phyloP scores from a whole-genome alignment of 2,113 vertebrate genomes.

The Dipodomys stephensi region DNA sequence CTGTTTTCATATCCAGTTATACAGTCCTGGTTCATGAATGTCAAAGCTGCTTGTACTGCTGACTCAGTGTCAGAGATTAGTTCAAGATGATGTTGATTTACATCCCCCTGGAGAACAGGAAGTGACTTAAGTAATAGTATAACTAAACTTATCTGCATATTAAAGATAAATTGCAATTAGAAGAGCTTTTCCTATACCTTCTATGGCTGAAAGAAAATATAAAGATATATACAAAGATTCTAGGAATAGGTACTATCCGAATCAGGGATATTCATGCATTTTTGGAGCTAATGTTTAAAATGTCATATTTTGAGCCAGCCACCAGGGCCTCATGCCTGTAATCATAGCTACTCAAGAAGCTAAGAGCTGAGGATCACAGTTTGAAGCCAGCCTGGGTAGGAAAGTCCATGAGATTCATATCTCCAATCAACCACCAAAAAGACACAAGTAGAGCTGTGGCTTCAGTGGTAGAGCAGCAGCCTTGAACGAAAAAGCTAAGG shows the following conservation, averaged over 20 bases:
- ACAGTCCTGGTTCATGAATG: not conserved
- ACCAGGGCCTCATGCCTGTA: not conserved
- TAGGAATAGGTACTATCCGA: not conserved
- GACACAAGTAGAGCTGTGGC: too few species aligned
- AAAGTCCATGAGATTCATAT: too few species aligned
- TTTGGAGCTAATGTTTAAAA: constrained; percentile 18
- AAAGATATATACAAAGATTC: not conserved
- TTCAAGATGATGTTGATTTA: constrained; percentile 36
- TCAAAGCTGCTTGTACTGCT: not conserved
- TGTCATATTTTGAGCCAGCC: not conserved
- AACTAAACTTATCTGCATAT: constrained; percentile 11
- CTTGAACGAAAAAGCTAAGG: too few species aligned
- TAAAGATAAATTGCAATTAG: constrained; percentile 42
- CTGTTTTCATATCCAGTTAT: constrained; percentile 38
- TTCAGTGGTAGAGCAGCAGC: too few species aligned
- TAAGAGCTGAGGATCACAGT: too few species aligned
- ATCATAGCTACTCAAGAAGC: too few species aligned
- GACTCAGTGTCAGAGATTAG: not conserved
- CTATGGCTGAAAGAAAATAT: constrained; percentile 38
- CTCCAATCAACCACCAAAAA: too few species aligned
- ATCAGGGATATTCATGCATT: not conserved
- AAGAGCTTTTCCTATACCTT: constrained; percentile 25
- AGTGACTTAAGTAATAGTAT: constrained; percentile 25
- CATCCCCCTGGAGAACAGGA: not conserved
- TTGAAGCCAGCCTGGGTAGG: too few species aligned